Base-by-base conservation (phyloP, 1,140 invertebrate species). In the Listronotus bonariensis region DNA sequence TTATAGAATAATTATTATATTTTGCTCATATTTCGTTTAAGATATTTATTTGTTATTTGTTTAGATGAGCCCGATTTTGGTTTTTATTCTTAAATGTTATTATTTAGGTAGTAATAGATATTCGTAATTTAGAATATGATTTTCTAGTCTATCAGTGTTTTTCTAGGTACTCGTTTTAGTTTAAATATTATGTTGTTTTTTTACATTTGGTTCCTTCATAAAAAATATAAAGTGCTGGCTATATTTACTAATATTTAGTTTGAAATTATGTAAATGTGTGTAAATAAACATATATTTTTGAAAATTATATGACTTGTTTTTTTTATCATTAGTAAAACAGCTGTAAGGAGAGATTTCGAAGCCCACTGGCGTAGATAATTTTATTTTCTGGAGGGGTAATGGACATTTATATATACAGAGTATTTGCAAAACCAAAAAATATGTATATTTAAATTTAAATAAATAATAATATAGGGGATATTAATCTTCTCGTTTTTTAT, bases 281-380 rank as follows among this genome's bases (percentile, higher is more conserved):
- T 70, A 70, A 70, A 70, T 70, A 68, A 67, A 61, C 62, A 36
- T 70, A 70, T 70, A 70, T 70, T 68, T 70, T 70, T 70, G 59
- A 51, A 68, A 68, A 65, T 20, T 49, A 49, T 45, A 5, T 45
- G 20, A 45, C 2, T 36, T 8, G 17, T 45, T 45, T 45, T 11
- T 41, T 7, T 12, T 41, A 3, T 41, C 1, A 2, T 1, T 41
- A 41, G 14, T 41, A 41, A 41, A 41, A 41, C 14, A 26, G 20
- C 5, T 3, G 5, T 26, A 26, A 26, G 20, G 1, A 26, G 5
- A 26, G 20, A 26, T 26, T 26, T 26, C 20, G 20, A 26, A 26
- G 5, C 20, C 1, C 5, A 26, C 20, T n/a, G n/a, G n/a, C n/a
- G n/a, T n/a, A n/a, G n/a, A n/a, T n/a, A n/a, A n/a, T n/a, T n/a